These are phyloP conservation scores for Pocillopora damicornis DNA, from an alignment of 64 coral and sea anemone genomes.

Conservation along the genomic window DNA sequence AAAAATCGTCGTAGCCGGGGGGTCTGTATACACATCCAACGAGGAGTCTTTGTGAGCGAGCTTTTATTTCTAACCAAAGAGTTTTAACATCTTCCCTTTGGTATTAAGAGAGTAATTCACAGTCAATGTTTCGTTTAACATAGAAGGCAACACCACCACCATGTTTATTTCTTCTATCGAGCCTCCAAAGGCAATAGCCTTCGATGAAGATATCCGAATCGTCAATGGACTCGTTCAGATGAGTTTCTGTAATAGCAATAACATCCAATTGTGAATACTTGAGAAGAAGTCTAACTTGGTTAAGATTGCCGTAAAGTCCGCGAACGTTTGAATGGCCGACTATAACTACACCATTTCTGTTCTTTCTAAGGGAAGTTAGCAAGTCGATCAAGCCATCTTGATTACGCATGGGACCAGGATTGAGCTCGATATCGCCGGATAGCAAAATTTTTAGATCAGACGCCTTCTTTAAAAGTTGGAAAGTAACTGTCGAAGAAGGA, in stretches of 20 bases:
- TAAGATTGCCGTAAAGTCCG: background rate
- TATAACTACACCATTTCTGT: background rate
- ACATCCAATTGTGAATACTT: background rate
- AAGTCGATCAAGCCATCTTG: background rate
- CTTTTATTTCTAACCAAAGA: background rate
- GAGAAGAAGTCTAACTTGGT: background rate
- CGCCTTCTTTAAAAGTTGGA: background rate
- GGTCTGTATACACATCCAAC: background rate
- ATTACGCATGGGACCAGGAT: background rate
- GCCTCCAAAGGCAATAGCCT: background rate
- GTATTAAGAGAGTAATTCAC: background rate
- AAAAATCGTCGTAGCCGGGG: too few species aligned
- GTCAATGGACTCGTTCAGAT: background rate
- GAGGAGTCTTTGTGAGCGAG: background rate
- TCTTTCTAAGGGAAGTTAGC: background rate
- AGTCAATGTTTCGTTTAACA: background rate
- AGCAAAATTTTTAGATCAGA: background rate
- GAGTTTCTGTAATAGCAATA: slow-evolving; percentile 2
- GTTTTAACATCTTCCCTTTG: background rate
- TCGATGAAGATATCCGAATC: slow-evolving; percentile 7
- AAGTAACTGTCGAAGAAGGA: slow-evolving; percentile 14
- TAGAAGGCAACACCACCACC: background rate
- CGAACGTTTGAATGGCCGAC: slow-evolving; percentile 8
- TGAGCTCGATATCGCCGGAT: slow-evolving; percentile 7
- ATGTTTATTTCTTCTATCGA: background rate